These are phyloP conservation scores for Eumacrocentrus americanus DNA, from an alignment of 2,888 invertebrate genomes.

Conservation along the genomic window DNA sequence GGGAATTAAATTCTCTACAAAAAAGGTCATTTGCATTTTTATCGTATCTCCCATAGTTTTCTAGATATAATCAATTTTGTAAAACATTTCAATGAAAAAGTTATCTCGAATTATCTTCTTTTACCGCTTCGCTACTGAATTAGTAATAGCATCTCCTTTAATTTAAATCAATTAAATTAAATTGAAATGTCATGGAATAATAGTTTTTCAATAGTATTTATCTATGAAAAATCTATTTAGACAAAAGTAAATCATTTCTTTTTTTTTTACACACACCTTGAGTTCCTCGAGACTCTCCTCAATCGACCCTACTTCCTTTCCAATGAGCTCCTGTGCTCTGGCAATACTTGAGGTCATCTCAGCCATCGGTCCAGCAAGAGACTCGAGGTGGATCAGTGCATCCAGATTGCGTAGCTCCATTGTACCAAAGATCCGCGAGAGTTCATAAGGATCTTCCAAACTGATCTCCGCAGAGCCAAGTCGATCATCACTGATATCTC, in stretches of 20 bases:
- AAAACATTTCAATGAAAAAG: too few species aligned
- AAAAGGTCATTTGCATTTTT: too few species aligned
- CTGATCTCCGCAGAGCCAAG: conserved; percentile 60
- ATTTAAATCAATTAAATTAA: too few species aligned
- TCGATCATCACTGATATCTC: conserved; percentile 60
- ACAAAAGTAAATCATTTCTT: conserved; percentile 46
- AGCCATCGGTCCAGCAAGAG: conserved; percentile 64
- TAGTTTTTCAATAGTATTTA: too few species aligned
- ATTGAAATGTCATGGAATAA: too few species aligned
- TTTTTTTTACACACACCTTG: conserved; percentile 56
- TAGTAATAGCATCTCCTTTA: too few species aligned
- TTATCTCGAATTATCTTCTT: too few species aligned
- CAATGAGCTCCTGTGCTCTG: conserved; percentile 61
- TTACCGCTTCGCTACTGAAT: too few species aligned
- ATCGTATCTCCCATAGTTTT: too few species aligned
- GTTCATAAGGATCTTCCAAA: conserved; percentile 65
- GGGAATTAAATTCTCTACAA: too few species aligned
- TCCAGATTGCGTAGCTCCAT: conserved; percentile 71
- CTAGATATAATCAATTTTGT: too few species aligned
- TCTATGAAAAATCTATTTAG: too few species aligned
- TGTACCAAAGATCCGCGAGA: conserved; percentile 66
- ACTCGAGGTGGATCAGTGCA: conserved; percentile 68
- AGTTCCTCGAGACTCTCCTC: conserved; percentile 60
- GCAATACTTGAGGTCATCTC: conserved; percentile 63
- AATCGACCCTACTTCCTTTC: conserved; percentile 58